A percentile compares a stretch with the other conserved stretches of the same genome.
Evolutionary conservation across 2,797 vertebrate species (phyloP).

Genomic region (Triplophysa bombifrons): DNA sequence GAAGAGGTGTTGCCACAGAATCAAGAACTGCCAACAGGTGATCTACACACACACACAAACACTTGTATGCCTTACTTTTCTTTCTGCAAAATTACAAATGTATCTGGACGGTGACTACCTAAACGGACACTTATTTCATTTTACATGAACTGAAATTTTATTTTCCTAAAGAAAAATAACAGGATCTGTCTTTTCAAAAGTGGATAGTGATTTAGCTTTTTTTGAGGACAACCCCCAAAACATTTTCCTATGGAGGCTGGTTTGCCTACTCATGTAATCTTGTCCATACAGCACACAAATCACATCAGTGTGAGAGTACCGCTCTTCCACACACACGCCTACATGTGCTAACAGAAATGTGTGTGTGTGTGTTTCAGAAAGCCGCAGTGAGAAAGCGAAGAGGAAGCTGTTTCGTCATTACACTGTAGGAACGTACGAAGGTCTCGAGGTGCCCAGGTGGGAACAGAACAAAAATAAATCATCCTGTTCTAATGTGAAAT

Average conservation of each 20-base stretch:
- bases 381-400: conserved; percentile 86
- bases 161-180: not conserved
- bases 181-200: not conserved
- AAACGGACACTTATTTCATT: too few relatives aligned
- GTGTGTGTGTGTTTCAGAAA: conserved; percentile 68
- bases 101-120: too few relatives aligned
- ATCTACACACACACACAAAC: not conserved
- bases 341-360: conserved; percentile 29
- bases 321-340: conserved; percentile 24
- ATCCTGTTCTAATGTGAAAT: not conserved
- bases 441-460: conserved; percentile 88
- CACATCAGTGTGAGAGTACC: conserved; percentile 29
- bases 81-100: too few relatives aligned
- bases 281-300: conserved; percentile 19
- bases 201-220: not conserved
- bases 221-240: conserved; percentile 18
- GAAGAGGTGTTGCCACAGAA: conserved; percentile 87
- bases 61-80: too few relatives aligned
- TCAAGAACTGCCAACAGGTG: conserved; percentile 77
- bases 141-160: not conserved
- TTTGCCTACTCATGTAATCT: conserved; percentile 32
- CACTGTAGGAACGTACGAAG: conserved; percentile 91
- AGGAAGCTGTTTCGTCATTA: conserved; percentile 91
- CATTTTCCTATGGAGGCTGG: conserved; percentile 14
- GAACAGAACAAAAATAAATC: conserved; percentile 29